phyloP scores from a whole-genome alignment of 2,113 vertebrate genomes.

The Gyps fulvus region DNA sequence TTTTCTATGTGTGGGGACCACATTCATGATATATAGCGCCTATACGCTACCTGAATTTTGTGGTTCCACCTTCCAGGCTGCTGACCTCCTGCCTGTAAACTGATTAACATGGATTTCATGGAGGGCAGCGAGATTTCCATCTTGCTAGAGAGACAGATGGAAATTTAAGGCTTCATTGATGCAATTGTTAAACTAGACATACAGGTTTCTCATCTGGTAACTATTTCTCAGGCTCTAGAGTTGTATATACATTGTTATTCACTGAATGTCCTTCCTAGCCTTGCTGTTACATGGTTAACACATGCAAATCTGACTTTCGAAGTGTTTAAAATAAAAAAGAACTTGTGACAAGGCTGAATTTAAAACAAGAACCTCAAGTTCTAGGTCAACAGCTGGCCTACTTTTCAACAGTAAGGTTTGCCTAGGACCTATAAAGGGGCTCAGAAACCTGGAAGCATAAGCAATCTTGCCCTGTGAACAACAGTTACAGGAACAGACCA shows the following conservation, averaged over 20 bases:
- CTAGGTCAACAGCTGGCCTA: neutral
- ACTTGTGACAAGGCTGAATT: neutral
- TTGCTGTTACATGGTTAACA: neutral
- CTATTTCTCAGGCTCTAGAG: neutral
- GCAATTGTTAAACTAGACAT: neutral
- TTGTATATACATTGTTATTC: fast-evolving
- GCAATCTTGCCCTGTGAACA: neutral
- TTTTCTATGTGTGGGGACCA: neutral
- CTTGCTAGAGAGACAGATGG: conserved; percentile 10
- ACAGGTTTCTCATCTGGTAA: neutral
- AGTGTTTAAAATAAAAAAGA: neutral
- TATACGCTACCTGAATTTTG: neutral
- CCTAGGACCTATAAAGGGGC: neutral
- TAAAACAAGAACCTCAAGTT: neutral
- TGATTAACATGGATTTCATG: neutral
- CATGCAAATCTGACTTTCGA: neutral
- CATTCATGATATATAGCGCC: neutral
- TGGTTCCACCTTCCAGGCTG: neutral
- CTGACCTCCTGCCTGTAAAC: neutral
- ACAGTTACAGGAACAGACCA: neutral
- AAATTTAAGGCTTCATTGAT: conserved; percentile 16
- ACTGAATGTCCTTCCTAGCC: neutral
- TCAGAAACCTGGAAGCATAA: neutral
- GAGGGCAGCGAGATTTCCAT: neutral
- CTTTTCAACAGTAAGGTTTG: neutral